These are phyloP conservation scores for Tipula unca DNA, from an alignment of 2,888 invertebrate genomes.

Conservation along the genomic window DNA sequence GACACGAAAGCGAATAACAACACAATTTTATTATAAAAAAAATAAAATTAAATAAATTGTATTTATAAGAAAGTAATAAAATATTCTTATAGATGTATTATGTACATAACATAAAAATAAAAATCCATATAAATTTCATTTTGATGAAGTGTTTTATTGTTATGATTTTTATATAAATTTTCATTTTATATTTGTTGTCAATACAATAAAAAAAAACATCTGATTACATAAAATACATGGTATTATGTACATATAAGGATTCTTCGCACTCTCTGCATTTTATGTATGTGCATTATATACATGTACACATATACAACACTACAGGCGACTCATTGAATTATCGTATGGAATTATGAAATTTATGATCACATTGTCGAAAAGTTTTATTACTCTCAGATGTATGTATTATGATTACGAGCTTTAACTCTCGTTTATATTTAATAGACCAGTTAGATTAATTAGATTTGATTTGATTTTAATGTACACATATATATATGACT, in stretches of 20 bases:
- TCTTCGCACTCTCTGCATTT: neutral
- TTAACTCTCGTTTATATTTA: neutral
- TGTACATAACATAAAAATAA: too few species aligned
- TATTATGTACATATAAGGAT: neutral
- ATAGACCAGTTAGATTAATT: neutral
- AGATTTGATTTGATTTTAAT: neutral
- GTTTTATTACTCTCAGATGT: neutral
- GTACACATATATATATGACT: too few species aligned
- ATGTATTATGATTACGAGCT: neutral
- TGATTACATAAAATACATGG: neutral
- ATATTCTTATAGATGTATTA: neutral
- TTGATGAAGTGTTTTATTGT: conserved; percentile 8
- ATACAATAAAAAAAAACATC: neutral
- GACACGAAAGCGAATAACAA: neutral
- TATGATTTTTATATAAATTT: neutral
- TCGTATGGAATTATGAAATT: neutral
- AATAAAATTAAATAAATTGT: neutral
- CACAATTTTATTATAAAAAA: neutral
- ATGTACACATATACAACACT: too few species aligned
- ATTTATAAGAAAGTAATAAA: conserved; percentile 8
- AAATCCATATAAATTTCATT: neutral
- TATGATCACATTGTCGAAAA: neutral
- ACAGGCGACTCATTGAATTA: neutral
- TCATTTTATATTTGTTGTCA: neutral
- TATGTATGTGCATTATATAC: too few species aligned